Percentiles rank a stretch among this genome's conserved stretches.
These are phyloP conservation scores for Drosophila leontia DNA, from an alignment of 1,140 invertebrate genomes.

Conservation along the genomic window DNA sequence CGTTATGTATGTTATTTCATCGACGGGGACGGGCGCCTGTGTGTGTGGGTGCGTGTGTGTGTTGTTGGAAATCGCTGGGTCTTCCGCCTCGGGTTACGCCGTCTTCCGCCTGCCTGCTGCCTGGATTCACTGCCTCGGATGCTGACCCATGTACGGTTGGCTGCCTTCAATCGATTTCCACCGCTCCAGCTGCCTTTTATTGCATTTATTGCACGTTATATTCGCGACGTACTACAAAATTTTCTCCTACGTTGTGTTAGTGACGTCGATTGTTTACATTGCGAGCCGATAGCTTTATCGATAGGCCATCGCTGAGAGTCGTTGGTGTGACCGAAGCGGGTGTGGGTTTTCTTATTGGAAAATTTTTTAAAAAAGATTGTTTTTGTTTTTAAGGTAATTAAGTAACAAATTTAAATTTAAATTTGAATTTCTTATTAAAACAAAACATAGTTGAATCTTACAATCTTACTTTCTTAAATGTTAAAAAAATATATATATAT, in stretches of 20 bases:
- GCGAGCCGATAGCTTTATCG: slow-evolving; percentile 17
- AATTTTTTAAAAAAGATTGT: background rate
- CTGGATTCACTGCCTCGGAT: slow-evolving; percentile 47
- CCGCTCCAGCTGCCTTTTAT: slow-evolving; percentile 53
- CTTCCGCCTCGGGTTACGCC: slow-evolving; percentile 18
- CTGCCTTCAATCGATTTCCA: slow-evolving; percentile 59
- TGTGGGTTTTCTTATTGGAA: background rate
- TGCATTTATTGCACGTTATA: slow-evolving; percentile 65
- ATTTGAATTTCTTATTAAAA: background rate
- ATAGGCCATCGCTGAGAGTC: background rate
- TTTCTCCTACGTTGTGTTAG: slow-evolving; percentile 47
- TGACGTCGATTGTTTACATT: slow-evolving; percentile 27
- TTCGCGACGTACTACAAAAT: slow-evolving; percentile 65
- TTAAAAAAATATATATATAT: background rate
- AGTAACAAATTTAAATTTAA: background rate
- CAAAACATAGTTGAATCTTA: background rate
- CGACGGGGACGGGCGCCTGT: slow-evolving; percentile 54
- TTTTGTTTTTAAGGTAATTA: no score
- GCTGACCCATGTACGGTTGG: slow-evolving; percentile 61
- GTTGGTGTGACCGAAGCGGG: background rate
- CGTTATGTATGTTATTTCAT: slow-evolving; percentile 80
- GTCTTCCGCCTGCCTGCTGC: slow-evolving; percentile 30
- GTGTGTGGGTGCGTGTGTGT: slow-evolving; percentile 38
- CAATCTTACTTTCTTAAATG: background rate
- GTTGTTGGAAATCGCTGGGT: slow-evolving; percentile 44